A percentile compares a stretch with the other conserved stretches of the same genome.
Evolutionary conservation across 1,140 invertebrate genomes (phyloP).

Genomic region (Teleopsis dalmanni): DNA sequence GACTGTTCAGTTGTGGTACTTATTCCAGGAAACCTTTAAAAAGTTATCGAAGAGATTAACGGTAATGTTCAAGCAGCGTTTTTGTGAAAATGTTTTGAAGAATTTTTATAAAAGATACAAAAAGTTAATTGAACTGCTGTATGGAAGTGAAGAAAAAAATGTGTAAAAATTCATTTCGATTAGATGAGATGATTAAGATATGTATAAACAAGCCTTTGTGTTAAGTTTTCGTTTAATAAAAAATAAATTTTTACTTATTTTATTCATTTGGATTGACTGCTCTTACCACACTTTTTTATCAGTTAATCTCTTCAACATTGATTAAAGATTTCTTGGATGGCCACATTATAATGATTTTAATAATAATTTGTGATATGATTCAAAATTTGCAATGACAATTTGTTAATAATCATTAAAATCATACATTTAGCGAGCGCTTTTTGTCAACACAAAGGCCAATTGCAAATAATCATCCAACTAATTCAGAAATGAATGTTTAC

Average conservation of each 20-base stretch:
- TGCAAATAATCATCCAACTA: slow-evolving; percentile 46
- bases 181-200: slow-evolving; percentile 46
- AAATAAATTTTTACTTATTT: slow-evolving; percentile 11
- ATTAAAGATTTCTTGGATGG: slow-evolving; percentile 16
- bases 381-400: slow-evolving; percentile 9
- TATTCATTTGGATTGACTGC: slow-evolving; percentile 1
- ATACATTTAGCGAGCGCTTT: slow-evolving; percentile 39
- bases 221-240: slow-evolving; percentile 17
- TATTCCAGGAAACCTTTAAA: slow-evolving; percentile 45
- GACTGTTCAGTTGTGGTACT: slow-evolving; percentile 45
- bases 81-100: background rate
- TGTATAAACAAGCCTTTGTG: slow-evolving; percentile 45
- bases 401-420: slow-evolving; percentile 13
- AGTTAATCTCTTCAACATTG: slow-evolving; percentile 16
- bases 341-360: slow-evolving; percentile 11
- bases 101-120: background rate
- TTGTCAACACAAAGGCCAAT: slow-evolving; percentile 46
- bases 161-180: slow-evolving; percentile 40
- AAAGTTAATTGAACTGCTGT: slow-evolving; percentile 1
- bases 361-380: slow-evolving; percentile 7
- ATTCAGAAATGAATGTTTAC: slow-evolving; percentile 39
- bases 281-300: slow-evolving; percentile 3
- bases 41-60: slow-evolving; percentile 42
- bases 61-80: slow-evolving; percentile 11
- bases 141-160: slow-evolving; percentile 6